phyloP scores from a whole-genome alignment of 1,140 invertebrate species.

The Drosophila funebris region DNA sequence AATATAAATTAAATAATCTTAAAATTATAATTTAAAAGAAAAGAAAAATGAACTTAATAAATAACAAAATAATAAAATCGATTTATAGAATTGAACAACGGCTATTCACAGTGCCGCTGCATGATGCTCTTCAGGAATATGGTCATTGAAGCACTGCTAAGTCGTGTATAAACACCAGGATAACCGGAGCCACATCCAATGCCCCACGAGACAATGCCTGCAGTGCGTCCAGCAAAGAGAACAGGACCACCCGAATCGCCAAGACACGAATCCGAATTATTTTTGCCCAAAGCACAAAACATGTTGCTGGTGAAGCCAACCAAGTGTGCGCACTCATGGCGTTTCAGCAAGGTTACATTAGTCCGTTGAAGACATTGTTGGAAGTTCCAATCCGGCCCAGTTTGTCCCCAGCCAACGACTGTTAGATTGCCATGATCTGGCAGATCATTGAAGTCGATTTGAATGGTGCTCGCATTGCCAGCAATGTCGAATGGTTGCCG shows the following conservation, averaged over 20 bases:
- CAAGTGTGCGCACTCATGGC: conserved; percentile 14
- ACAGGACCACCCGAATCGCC: conserved; percentile 68
- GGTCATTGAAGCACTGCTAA: conserved; percentile 27
- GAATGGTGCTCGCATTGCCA: conserved; percentile 6
- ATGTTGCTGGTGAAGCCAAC: conserved; percentile 61
- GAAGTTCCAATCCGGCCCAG: background rate
- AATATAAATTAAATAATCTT: too few relatives aligned
- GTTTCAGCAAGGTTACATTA: conserved; percentile 12
- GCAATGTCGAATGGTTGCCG: conserved; percentile 27
- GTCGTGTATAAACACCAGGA: conserved; percentile 86
- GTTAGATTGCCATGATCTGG: conserved; percentile 31
- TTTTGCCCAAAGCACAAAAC: conserved; percentile 82
- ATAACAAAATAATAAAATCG: background rate
- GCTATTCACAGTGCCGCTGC: conserved; percentile 21
- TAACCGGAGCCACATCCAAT: conserved; percentile 65
- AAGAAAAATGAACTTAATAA: too few relatives aligned
- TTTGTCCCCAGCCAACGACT: conserved; percentile 57
- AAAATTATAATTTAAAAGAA: too few relatives aligned
- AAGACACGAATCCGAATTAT: conserved; percentile 50
- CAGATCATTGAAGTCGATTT: conserved; percentile 54
- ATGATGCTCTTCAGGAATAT: conserved; percentile 36
- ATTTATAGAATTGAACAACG: background rate
- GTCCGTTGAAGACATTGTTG: conserved; percentile 54
- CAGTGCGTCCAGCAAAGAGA: conserved; percentile 22
- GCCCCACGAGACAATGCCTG: conserved; percentile 86